These are phyloP conservation scores for Mola mola DNA, from an alignment of 2,113 vertebrate genomes.

Conservation along the genomic window DNA sequence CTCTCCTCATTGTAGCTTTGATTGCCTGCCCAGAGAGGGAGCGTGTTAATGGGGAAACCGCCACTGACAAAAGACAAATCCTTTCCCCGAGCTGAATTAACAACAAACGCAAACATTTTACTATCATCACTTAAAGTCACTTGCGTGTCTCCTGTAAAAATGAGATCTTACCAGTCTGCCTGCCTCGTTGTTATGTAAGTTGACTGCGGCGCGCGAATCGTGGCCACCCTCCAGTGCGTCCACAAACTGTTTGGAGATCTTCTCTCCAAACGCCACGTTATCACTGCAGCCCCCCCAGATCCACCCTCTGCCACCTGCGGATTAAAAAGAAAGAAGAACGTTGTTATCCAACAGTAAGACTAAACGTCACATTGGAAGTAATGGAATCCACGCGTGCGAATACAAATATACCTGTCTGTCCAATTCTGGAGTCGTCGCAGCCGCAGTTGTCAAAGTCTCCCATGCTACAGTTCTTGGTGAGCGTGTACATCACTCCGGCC, in stretches of 20 bases:
- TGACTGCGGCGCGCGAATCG: slow-evolving; percentile 91
- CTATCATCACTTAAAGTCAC: too few species aligned
- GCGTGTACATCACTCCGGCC: slow-evolving; percentile 93
- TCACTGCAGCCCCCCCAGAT: slow-evolving; percentile 99
- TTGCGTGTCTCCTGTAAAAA: background rate
- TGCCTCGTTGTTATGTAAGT: slow-evolving; percentile 95
- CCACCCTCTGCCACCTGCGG: slow-evolving; percentile 92
- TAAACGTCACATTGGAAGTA: too few species aligned
- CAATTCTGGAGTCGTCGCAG: slow-evolving; percentile 92
- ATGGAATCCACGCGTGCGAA: too few species aligned
- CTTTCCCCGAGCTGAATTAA: too few species aligned
- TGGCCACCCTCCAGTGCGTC: slow-evolving; percentile 93
- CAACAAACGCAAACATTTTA: too few species aligned
- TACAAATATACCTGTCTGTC: slow-evolving; percentile 84
- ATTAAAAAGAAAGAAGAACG: background rate
- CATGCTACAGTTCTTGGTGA: slow-evolving; percentile 97
- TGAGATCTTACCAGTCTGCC: slow-evolving; percentile 87
- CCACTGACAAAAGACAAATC: too few species aligned
- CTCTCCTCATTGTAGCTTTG: slow-evolving; percentile 88
- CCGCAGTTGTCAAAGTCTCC: slow-evolving; percentile 96
- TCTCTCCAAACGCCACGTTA: slow-evolving; percentile 94
- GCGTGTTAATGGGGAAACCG: too few species aligned
- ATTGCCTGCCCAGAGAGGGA: slow-evolving; percentile 81
- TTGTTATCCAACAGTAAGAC: too few species aligned
- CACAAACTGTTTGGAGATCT: slow-evolving; percentile 93